Base-by-base conservation (phyloP, 2,113 vertebrate species). In the Eulemur rufifrons region DNA sequence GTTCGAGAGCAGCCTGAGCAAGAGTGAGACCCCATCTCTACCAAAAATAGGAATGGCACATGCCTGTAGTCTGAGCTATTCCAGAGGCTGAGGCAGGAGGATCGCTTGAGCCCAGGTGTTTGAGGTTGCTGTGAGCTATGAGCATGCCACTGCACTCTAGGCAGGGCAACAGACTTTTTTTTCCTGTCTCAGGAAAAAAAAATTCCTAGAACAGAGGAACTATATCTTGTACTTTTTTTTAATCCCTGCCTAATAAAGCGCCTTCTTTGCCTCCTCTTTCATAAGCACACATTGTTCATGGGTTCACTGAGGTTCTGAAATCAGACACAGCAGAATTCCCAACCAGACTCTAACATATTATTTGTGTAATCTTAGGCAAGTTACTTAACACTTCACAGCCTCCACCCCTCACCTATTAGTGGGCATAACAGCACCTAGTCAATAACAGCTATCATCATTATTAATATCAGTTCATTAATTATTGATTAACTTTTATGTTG, bases 361-460 rank as follows among this genome's bases (percentile, higher is more conserved):
- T 32, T 47, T 18, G 17, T 4, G 27, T 63, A 52, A 78, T 83
- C 56, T 59, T 34, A 64, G 68, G 61, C 39, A 74, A 63, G 29
- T 47, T 69, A 86, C 23, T n/a, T 52, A 27, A 69, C 34, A 52
- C 83, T 74, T 83, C 69, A 15, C 0, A 29, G 23, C 52, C 18
- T 64, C 27, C 4, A 45, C 29, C 50, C 32, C 56, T 91, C 52
- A 50, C 37, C 68, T 68, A 10, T 10, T n/a, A 59, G 7, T 15
- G 25, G 71, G 37, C 3, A 2, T 1, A 23, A 27, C 5, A 5
- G 61, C 10, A 50, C 25, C 39, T 0, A 1, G 45, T 32, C 23
- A 61, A 13, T 34, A 63, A 80, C 3, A 91, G 18, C 34, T 92
- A 29, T 71, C 78, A 34, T 69, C 20, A 66, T 52, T 61, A n/a